A percentile compares a stretch with the other conserved stretches of the same genome.
Evolutionary conservation across 2,888 invertebrate species (phyloP).

Genomic region (Philonicus albiceps): DNA sequence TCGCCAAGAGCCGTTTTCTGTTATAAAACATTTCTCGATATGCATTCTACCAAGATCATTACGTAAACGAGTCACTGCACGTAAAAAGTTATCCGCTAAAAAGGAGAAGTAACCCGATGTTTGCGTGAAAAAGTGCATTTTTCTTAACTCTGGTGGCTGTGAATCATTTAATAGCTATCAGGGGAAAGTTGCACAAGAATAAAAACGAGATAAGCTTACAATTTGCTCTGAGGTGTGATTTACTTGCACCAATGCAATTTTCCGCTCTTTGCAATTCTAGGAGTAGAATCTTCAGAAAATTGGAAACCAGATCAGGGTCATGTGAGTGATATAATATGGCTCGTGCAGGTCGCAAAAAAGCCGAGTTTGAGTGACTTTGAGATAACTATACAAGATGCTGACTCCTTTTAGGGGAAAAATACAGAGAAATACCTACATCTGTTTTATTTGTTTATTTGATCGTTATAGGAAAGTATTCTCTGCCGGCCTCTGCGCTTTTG

Average conservation of each 20-base stretch:
- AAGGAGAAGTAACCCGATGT: neutral
- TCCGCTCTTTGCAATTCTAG: neutral
- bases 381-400: neutral
- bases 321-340: neutral
- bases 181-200: neutral
- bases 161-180: neutral
- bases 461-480: neutral
- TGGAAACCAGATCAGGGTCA: slow-evolving; percentile 21
- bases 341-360: neutral
- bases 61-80: neutral
- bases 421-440: neutral
- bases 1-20: neutral
- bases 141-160: neutral
- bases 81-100: neutral
- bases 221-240: neutral
- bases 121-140: slow-evolving; percentile 1
- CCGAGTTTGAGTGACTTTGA: neutral
- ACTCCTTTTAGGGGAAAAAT: neutral
- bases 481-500: neutral
- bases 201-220: neutral
- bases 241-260: neutral
- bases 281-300: slow-evolving; percentile 24
- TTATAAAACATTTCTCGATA: neutral
- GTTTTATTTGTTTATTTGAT: neutral
- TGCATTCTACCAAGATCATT: neutral